A percentile compares a stretch with the other conserved stretches of the same genome.
phyloP scores from a whole-genome alignment of 2,888 invertebrate genomes.

The Myathropa florea region DNA sequence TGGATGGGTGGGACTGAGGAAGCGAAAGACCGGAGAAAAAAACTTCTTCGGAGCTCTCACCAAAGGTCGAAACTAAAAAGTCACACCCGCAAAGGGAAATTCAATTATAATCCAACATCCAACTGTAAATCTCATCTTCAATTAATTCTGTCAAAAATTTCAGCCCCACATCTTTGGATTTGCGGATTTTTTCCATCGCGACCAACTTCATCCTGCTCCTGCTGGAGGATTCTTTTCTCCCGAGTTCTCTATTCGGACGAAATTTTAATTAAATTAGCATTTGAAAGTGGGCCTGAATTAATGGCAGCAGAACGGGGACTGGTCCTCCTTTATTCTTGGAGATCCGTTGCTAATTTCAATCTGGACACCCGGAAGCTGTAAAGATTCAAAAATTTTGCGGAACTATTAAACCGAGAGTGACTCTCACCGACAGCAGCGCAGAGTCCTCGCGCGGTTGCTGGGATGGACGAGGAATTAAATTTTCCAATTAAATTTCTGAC shows the following conservation, averaged over 20 bases:
- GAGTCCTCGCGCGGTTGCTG: not conserved
- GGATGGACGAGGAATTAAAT: slow-evolving; percentile 42
- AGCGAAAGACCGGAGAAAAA: not conserved
- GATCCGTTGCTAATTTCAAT: slow-evolving; percentile 40
- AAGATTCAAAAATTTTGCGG: slow-evolving; percentile 14
- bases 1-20: not conserved
- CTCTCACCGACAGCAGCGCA: slow-evolving; percentile 30
- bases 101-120: slow-evolving; percentile 67
- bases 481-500: slow-evolving; percentile 58
- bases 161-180: slow-evolving; percentile 40
- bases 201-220: not conserved
- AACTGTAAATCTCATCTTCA: slow-evolving; percentile 70
- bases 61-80: slow-evolving; percentile 54
- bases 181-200: slow-evolving; percentile 12
- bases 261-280: slow-evolving; percentile 69
- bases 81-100: slow-evolving; percentile 66
- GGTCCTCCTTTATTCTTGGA: not conserved
- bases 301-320: slow-evolving; percentile 29
- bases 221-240: not conserved
- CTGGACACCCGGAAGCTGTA: slow-evolving; percentile 2
- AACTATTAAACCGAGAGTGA: slow-evolving; percentile 40
- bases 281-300: slow-evolving; percentile 55
- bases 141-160: slow-evolving; percentile 60
- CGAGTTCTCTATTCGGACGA: slow-evolving; percentile 20
- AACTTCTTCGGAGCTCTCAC: slow-evolving; percentile 14